phyloP scores from a whole-genome alignment of 2,888 invertebrate genomes.

The Nymphalis urticae region DNA sequence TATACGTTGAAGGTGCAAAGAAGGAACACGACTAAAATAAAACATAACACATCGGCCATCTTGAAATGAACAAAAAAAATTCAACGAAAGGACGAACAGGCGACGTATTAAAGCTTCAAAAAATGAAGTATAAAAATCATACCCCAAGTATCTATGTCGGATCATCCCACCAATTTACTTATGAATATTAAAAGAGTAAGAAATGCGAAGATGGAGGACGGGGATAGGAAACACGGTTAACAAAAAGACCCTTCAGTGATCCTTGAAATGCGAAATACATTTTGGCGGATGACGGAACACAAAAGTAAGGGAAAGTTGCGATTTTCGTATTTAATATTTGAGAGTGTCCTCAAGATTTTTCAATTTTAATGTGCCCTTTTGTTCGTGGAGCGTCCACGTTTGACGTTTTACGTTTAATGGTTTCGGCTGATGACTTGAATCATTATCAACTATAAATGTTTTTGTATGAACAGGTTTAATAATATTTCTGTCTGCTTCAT shows the following conservation, averaged over 20 bases:
- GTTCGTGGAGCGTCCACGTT: constrained; percentile 20
- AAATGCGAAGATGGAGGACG: constrained; percentile 50
- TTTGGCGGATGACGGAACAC: constrained; percentile 76
- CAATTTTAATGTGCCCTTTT: constrained; percentile 41
- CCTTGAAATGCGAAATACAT: constrained; percentile 71
- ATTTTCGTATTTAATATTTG: constrained; percentile 75
- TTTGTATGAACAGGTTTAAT: not conserved
- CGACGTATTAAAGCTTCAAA: constrained; percentile 26
- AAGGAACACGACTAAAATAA: constrained; percentile 16
- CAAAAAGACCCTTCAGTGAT: constrained; percentile 65
- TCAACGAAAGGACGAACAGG: constrained; percentile 17
- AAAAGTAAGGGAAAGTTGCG: constrained; percentile 59
- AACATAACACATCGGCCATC: constrained; percentile 9
- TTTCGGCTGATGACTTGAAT: not conserved
- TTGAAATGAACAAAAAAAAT: constrained; percentile 19
- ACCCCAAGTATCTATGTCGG: constrained; percentile 30
- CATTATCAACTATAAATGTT: constrained; percentile 5
- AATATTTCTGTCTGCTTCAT: not conserved
- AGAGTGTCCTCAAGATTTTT: constrained; percentile 57
- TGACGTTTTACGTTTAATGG: constrained; percentile 3
- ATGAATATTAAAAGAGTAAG: constrained; percentile 76
- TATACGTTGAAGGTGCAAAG: constrained; percentile 10
- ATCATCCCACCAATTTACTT: constrained; percentile 75
- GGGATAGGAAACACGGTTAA: constrained; percentile 57
- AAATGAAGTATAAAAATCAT: constrained; percentile 33